Evolutionary conservation across 2,113 vertebrate species (phyloP), one percentile per base, ranked within the genome.

Genomic region (Notothenia coriiceps): DNA sequence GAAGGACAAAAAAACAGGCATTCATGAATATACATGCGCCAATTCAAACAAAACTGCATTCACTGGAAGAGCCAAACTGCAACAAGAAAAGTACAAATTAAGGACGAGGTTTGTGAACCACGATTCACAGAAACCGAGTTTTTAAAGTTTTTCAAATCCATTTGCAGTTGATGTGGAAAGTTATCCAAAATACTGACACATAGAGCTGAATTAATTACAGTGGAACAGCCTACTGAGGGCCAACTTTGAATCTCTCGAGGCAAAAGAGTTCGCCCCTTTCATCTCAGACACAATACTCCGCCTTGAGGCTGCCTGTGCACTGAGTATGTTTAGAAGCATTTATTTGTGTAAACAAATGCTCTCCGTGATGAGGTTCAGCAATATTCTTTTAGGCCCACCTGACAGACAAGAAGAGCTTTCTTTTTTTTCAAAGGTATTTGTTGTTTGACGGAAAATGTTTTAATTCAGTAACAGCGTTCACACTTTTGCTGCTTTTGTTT

Each of bases 311-410:
- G 84, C 84, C 72, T 84, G 72, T 46, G 80, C 29, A 57, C 67
- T 1, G n/a, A 64, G 43, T 59, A 70, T 61, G 77, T 85, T 89
- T 77, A 71, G 65, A 84, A 84, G 71, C 78, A 83, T 91, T 89
- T 88, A 83, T 88, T 91, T 81, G 61, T 81, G 91, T 84, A 91
- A 91, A 88, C 88, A 93, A 91, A 92, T 84, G 71, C 80, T 89
- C 74, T 71, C 69, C 69, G 62, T 84, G 87, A 92, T 91, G 84
- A 89, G 82, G 83, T 85, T 90, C 72, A 88, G 84, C 79, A 87
- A 90, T 89, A 80, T 73, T 69, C 80, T 87, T 65, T 20, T 60
- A 84, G 47, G 77, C 83, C 77, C 6, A 51, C 29, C 78, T 78
- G 74, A 87, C 80, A 88, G 76, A 90, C 70, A 69, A 84, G 52